Conservation (phyloP, 2,888 invertebrate species). For the Andricus curvator region DNA sequence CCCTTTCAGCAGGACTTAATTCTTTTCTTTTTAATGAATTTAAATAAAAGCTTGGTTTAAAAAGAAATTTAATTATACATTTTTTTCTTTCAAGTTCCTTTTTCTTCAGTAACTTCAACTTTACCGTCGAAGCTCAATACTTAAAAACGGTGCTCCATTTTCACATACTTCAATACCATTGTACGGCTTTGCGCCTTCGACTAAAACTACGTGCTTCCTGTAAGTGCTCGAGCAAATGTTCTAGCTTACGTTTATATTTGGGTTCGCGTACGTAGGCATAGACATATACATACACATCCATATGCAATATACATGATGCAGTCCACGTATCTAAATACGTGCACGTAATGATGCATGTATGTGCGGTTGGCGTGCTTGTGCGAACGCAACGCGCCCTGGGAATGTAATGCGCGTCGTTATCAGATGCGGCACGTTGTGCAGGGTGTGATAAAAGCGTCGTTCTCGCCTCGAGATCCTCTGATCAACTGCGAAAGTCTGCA, state of each 20-base stretch:
- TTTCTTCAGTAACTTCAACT: neutral
- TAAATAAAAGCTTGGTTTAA: no score
- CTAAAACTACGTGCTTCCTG: neutral
- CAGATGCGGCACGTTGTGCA: constrained; percentile 57
- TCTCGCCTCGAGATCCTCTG: neutral
- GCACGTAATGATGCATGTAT: constrained; percentile 44
- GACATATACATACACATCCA: neutral
- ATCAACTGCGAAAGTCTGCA: neutral
- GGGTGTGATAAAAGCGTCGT: constrained; percentile 48
- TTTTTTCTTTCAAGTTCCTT: neutral
- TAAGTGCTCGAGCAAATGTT: neutral
- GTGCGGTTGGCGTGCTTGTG: constrained; percentile 53
- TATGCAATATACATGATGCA: neutral
- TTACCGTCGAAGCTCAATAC: neutral
- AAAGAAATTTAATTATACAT: no score
- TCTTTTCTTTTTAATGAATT: neutral
- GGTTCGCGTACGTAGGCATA: neutral
- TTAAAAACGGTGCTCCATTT: neutral
- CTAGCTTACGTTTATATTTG: neutral
- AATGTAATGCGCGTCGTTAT: constrained; percentile 62
- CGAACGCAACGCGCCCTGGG: constrained; percentile 57
- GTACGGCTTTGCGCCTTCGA: neutral
- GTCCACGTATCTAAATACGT: constrained; percentile 7
- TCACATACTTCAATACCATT: neutral
- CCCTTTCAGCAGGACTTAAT: no score